Evolutionary conservation across 2,888 invertebrate genomes (phyloP).

Genomic region (Ichneumon xanthorius): DNA sequence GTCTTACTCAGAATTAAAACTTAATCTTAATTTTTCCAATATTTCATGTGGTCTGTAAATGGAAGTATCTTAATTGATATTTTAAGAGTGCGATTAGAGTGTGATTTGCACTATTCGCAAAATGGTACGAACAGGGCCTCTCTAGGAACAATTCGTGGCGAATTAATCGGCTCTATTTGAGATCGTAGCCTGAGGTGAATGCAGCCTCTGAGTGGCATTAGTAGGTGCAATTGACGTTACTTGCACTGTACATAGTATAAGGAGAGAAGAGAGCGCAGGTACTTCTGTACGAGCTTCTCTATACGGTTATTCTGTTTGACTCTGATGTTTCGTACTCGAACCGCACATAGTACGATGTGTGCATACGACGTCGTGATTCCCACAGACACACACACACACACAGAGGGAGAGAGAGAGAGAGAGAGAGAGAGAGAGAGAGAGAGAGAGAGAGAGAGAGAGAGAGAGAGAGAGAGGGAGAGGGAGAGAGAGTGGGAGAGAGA

Average conservation of each 20-base stretch:
- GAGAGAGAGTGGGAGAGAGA: background rate
- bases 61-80: background rate
- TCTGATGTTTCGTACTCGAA: constrained; percentile 17
- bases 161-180: background rate
- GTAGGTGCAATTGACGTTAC: constrained; percentile 37
- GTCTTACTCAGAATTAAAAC: no score
- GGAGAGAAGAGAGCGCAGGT: constrained; percentile 23
- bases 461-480: no score
- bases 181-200: background rate
- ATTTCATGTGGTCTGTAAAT: background rate
- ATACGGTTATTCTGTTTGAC: constrained; percentile 4
- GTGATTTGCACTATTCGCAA: background rate
- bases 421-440: constrained; percentile 3
- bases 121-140: background rate
- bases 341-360: background rate
- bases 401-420: no score
- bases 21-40: no score
- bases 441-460: constrained; percentile 7
- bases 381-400: background rate
- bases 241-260: constrained; percentile 11
- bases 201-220: constrained; percentile 6
- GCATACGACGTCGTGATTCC: background rate
- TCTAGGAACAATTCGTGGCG: background rate
- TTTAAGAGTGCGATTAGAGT: background rate
- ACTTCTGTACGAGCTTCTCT: constrained; percentile 8